Base-by-base conservation (phyloP, 1,140 invertebrate species). In the Aphaenogaster ashmeadi region DNA sequence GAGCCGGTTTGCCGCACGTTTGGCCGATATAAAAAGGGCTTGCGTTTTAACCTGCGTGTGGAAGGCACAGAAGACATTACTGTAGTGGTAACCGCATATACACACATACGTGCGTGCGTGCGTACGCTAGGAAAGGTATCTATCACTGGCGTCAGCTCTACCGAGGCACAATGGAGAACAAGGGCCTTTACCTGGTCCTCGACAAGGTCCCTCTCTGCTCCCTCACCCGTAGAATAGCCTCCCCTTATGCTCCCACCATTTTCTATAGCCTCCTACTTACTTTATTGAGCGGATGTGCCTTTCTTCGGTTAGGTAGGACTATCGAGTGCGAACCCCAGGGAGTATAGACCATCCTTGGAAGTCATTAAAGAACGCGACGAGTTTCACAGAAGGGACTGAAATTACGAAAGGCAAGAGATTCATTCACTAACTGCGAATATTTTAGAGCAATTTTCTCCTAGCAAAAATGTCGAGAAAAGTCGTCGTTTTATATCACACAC, bases 111-210 rank as follows among this genome's bases (percentile, higher is more conserved):
- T 66, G 27, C 13, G 3, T 58, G 4, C 27, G 56, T 62, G 56
- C 13, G 15, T 75, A 8, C 67, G 72, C 89, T 72, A 87, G 69
- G 79, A 89, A 88, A 92, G 84, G 86, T 92, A 93, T 89, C 92
- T 94, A 93, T 94, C 93, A 93, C 83, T 90, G 79, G 86, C 93
- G 93, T 94, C 93, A 94, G 93, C 93, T 93, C 86, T 74, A 92
- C 77, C 91, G 71, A 56, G 86, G 86, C 62, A 92, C 93, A 94
- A 94, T 93, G 84, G 91, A 92, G 90, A 88, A 91, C 90, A 92
- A 93, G 91, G 87, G 93, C 88, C 91, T 91, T 90, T 93, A 88
- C 94, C 91, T 92, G 91, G 88, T 90, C 90, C 92, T 93, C 92
- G 91, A 93, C 78, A 78, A 89, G 66, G 66, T 88, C 67, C 71